These are phyloP conservation scores for Sympetrum striolatum DNA, from an alignment of 2,888 invertebrate genomes.

Conservation along the genomic window DNA sequence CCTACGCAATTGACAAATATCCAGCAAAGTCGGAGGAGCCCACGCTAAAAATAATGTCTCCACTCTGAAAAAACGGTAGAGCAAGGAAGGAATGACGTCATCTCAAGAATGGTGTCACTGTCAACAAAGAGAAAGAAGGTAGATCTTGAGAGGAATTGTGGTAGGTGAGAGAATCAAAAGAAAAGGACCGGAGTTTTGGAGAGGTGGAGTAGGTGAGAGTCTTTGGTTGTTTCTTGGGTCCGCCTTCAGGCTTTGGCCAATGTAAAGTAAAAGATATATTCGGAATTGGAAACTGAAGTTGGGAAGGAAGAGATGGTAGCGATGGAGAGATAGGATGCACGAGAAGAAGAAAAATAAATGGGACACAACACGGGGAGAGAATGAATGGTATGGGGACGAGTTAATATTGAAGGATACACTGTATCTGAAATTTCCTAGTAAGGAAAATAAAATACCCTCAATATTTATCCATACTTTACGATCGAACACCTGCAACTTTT, in stretches of 20 bases:
- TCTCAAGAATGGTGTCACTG: background rate
- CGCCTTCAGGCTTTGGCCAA: background rate
- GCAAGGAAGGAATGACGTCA: no score
- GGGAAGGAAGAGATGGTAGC: background rate
- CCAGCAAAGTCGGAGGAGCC: no score
- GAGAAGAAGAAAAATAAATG: background rate
- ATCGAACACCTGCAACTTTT: no score
- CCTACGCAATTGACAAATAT: no score
- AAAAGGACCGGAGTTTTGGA: background rate
- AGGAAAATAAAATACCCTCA: no score
- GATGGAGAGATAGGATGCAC: background rate
- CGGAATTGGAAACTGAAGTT: background rate
- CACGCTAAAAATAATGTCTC: no score
- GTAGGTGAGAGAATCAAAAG: no score
- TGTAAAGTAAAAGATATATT: background rate
- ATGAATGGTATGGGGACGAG: background rate
- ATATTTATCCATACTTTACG: no score
- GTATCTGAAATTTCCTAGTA: no score
- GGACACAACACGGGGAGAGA: background rate
- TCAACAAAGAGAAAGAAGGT: background rate
- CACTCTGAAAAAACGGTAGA: no score
- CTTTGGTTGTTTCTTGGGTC: background rate
- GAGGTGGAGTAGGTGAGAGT: background rate
- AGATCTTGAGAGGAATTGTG: background rate
- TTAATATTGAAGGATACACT: no score